These are phyloP conservation scores for Elephantulus edwardii DNA, from an alignment of 2,113 vertebrate genomes.

Conservation along the genomic window DNA sequence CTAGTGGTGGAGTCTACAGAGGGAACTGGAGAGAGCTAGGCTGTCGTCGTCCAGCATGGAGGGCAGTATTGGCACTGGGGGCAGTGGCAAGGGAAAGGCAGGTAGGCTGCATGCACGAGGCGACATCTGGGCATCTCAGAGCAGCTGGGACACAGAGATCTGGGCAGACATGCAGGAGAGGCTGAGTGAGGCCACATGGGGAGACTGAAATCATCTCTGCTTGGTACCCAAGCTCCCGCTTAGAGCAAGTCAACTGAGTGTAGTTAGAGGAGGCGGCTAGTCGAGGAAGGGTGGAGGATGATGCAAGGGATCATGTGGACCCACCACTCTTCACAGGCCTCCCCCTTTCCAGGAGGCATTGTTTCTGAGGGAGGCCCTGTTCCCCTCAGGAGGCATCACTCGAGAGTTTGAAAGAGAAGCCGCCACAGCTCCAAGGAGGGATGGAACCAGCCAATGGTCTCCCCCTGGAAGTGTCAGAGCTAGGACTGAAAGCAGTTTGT, in stretches of 20 bases:
- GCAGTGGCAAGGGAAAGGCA: too few relatives aligned
- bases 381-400: neutral
- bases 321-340: neutral
- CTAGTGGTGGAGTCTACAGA: too few relatives aligned
- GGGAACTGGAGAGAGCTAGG: neutral
- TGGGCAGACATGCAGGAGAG: neutral
- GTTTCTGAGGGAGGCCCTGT: too few relatives aligned
- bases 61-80: neutral
- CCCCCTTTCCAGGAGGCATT: too few relatives aligned
- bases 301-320: neutral
- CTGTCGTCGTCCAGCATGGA: neutral
- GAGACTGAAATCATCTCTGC: neutral
- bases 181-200: neutral
- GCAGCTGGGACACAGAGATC: neutral
- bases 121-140: neutral
- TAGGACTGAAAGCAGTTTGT: neutral
- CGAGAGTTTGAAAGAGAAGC: too few relatives aligned
- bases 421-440: neutral
- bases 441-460: neutral
- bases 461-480: neutral
- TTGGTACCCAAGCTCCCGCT: neutral
- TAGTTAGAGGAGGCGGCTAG: neutral
- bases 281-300: neutral
- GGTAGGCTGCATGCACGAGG: neutral
- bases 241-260: neutral